Conservation (phyloP, 1,140 invertebrate genomes). For the Ceratosolen solmsi region DNA sequence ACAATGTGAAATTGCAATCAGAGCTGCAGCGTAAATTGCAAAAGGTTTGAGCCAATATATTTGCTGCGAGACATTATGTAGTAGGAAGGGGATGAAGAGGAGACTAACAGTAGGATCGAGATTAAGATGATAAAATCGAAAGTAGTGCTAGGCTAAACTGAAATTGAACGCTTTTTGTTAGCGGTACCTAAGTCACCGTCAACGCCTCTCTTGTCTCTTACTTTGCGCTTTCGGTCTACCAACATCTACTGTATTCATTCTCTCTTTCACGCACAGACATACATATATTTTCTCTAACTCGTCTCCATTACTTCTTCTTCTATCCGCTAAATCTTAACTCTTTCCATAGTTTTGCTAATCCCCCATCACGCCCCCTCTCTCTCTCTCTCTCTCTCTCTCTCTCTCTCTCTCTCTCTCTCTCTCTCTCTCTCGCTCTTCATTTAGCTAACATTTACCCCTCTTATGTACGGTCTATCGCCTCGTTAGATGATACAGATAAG, state of each 20-base stretch:
- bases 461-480: no score
- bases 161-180: background rate
- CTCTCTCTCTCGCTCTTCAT: no score
- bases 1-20: constrained; percentile 27
- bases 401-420: no score
- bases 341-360: no score
- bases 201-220: background rate
- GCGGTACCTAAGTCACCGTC: background rate
- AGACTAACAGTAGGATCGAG: background rate
- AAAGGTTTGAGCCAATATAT: constrained; percentile 2
- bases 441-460: no score
- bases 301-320: background rate
- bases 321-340: no score
- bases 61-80: background rate
- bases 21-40: background rate
- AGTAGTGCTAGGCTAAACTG: background rate
- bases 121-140: background rate
- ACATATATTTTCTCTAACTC: background rate
- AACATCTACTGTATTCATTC: no score
- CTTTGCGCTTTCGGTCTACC: background rate
- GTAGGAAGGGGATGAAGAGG: background rate
- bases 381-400: no score
- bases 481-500: no score
- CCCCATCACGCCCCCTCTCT: no score
- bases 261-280: background rate